Conservation (phyloP, 2,113 vertebrate genomes). For the Chrysochloris asiatica region DNA sequence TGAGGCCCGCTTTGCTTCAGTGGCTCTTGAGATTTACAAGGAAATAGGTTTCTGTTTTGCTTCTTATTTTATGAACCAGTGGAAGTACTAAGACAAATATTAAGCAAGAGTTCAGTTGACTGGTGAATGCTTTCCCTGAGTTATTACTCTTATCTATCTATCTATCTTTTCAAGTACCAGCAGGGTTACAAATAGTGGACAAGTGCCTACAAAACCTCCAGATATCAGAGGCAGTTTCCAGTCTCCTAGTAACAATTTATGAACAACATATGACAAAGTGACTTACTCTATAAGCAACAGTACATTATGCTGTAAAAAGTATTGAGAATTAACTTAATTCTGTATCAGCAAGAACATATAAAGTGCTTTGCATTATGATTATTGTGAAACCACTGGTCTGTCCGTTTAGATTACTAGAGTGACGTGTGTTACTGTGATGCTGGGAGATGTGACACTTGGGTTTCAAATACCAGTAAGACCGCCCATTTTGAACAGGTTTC, state of each 20-base stretch:
- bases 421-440: too few species aligned
- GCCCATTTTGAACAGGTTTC: too few species aligned
- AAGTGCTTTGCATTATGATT: background rate
- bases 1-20: background rate
- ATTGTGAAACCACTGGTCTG: too few species aligned
- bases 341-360: background rate
- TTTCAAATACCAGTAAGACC: too few species aligned
- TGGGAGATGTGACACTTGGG: too few species aligned
- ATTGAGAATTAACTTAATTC: background rate
- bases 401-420: too few species aligned
- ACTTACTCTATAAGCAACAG: background rate
- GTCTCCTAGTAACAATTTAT: too few species aligned
- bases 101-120: conserved; percentile 10
- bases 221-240: background rate
- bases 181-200: too few species aligned
- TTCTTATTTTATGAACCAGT: background rate
- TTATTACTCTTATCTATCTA: background rate
- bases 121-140: background rate
- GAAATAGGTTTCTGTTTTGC: background rate
- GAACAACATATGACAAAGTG: too few species aligned
- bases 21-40: background rate
- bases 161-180: background rate
- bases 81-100: background rate
- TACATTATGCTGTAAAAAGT: background rate
- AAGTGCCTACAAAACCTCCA: background rate